phyloP scores from a whole-genome alignment of 2,113 vertebrate species.

The Apistogramma diplotaenia region DNA sequence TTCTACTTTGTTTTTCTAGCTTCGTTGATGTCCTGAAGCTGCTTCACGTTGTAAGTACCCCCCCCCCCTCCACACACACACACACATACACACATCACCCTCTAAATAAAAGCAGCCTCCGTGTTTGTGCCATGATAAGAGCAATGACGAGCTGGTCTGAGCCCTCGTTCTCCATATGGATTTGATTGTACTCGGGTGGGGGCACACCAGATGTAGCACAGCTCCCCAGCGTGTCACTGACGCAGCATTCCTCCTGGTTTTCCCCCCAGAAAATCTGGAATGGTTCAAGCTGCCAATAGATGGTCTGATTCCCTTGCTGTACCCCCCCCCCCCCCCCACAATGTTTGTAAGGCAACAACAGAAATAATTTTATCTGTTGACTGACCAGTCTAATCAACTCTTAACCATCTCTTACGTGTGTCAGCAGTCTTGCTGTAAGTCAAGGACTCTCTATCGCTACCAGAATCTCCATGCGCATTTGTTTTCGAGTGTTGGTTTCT shows the following conservation, averaged over 20 bases:
- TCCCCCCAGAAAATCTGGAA: neutral
- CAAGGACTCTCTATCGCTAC: neutral
- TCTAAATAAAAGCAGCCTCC: neutral
- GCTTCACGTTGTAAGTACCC: conserved; percentile 94
- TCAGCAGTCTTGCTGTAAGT: neutral
- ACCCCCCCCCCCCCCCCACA: neutral
- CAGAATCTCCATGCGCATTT: neutral
- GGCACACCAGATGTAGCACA: conserved; percentile 24
- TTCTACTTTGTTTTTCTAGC: conserved; percentile 64
- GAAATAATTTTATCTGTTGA: neutral
- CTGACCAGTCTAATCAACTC: neutral
- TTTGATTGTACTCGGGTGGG: conserved; percentile 40
- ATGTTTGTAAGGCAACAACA: neutral
- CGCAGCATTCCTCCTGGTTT: conserved; percentile 36
- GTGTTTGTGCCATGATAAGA: conserved; percentile 2
- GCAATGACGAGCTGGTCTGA: conserved; percentile 2
- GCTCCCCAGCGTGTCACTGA: conserved; percentile 9
- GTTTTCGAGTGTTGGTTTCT: neutral
- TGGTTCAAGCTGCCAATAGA: neutral
- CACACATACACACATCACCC: neutral
- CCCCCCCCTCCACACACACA: too few species aligned
- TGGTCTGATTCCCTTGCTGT: neutral
- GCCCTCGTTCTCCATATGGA: conserved; percentile 51
- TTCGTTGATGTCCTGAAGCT: conserved; percentile 98
- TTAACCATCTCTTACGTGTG: neutral